These are phyloP conservation scores for Drosophila pallidifrons DNA, from an alignment of 1,140 invertebrate species.

Conservation along the genomic window DNA sequence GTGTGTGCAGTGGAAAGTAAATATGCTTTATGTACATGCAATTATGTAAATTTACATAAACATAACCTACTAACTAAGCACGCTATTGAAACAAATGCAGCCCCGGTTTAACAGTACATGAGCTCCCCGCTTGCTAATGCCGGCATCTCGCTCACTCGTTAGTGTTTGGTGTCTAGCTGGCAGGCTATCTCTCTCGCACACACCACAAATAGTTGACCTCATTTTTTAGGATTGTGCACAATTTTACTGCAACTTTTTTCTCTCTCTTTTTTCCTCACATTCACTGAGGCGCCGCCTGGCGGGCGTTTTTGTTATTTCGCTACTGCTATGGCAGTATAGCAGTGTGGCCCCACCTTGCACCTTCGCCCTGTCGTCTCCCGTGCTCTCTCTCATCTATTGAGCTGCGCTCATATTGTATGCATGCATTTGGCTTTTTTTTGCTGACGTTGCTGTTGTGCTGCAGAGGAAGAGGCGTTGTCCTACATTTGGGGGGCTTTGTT, in stretches of 20 bases:
- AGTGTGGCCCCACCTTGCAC: background rate
- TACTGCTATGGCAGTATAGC: background rate
- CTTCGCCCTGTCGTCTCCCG: background rate
- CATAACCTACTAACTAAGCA: conserved; percentile 82
- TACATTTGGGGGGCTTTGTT: conserved; percentile 59
- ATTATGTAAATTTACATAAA: conserved; percentile 82
- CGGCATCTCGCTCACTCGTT: background rate
- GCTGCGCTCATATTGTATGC: conserved; percentile 70
- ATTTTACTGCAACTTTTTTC: conserved; percentile 75
- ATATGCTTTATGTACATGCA: conserved; percentile 50
- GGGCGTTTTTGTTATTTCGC: conserved; percentile 55
- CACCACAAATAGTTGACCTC: conserved; percentile 77
- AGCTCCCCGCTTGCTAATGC: background rate
- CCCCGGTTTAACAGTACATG: conserved; percentile 34
- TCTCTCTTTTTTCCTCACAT: conserved; percentile 48
- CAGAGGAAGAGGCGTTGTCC: conserved; percentile 52
- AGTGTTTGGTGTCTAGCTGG: background rate
- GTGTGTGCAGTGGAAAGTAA: conserved; percentile 26
- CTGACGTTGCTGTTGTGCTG: conserved; percentile 30
- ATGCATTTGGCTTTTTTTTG: conserved; percentile 73
- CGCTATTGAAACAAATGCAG: conserved; percentile 76
- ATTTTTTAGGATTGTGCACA: conserved; percentile 76
- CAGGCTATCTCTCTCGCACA: conserved; percentile 12
- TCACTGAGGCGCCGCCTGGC: conserved; percentile 69
- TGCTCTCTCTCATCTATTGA: conserved; percentile 17